phyloP scores from a whole-genome alignment of 2,888 invertebrate species.

The Chymomyza caudatula region DNA sequence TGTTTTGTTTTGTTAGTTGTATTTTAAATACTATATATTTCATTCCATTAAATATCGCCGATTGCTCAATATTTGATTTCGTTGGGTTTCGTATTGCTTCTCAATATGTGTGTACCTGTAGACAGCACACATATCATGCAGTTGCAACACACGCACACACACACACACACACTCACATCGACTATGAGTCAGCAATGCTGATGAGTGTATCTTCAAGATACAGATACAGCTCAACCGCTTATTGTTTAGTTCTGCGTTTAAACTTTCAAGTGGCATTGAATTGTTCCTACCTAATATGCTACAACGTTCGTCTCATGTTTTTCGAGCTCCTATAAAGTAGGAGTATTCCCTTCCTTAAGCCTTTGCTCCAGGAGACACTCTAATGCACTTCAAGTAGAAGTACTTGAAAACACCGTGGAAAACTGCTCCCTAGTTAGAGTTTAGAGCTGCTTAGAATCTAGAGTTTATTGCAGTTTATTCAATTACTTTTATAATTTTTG shows the following conservation, averaged over 20 bases:
- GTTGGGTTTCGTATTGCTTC: constrained; percentile 33
- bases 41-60: neutral
- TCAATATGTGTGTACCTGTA: constrained; percentile 22
- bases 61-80: neutral
- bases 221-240: constrained; percentile 10
- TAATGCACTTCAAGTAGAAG: constrained; percentile 23
- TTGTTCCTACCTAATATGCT: no score
- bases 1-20: constrained; percentile 17
- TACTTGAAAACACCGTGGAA: neutral
- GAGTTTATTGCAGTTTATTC: no score
- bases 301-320: neutral
- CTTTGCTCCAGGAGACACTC: neutral
- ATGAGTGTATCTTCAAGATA: constrained; percentile 31
- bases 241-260: neutral
- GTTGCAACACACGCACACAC: neutral
- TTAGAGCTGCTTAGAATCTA: neutral
- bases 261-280: no score
- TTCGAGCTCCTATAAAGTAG: neutral
- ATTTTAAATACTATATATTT: constrained; percentile 26
- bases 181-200: constrained; percentile 30
- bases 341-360: neutral
- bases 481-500: no score
- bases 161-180: constrained; percentile 19
- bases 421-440: neutral
- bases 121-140: neutral